A percentile compares a stretch with the other conserved stretches of the same genome.
Conservation (phyloP, 2,113 vertebrate species). For the Cyanocitta stelleri region DNA sequence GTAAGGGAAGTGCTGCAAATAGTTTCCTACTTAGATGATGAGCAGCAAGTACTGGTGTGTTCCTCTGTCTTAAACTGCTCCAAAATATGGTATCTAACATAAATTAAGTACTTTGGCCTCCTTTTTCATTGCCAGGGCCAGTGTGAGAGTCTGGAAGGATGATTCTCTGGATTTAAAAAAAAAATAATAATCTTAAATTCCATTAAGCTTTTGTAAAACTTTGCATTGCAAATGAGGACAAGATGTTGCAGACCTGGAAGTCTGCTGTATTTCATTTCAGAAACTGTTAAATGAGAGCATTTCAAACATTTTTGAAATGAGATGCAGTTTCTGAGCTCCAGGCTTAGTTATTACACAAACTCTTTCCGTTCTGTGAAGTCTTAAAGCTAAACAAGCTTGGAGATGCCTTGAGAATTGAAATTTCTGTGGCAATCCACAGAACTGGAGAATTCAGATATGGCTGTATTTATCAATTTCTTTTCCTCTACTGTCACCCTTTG, state of each 20-base stretch:
- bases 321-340: background rate
- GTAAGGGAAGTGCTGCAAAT: background rate
- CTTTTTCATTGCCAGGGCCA: background rate
- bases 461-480: background rate
- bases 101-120: background rate
- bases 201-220: background rate
- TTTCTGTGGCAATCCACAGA: background rate
- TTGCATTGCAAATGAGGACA: conserved; percentile 3
- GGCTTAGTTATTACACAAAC: background rate
- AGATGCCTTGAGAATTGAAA: background rate
- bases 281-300: background rate
- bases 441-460: background rate
- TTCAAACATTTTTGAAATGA: background rate
- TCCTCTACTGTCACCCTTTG: background rate
- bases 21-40: background rate
- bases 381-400: background rate
- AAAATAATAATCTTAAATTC: background rate
- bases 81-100: background rate
- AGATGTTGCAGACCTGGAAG: background rate
- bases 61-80: background rate
- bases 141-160: background rate
- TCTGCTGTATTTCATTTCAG: background rate
- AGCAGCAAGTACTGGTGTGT: background rate
- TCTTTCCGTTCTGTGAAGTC: background rate
- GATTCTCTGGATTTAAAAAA: background rate